Conservation (phyloP, 2,888 invertebrate species). For the Drosophila aldrichi region DNA sequence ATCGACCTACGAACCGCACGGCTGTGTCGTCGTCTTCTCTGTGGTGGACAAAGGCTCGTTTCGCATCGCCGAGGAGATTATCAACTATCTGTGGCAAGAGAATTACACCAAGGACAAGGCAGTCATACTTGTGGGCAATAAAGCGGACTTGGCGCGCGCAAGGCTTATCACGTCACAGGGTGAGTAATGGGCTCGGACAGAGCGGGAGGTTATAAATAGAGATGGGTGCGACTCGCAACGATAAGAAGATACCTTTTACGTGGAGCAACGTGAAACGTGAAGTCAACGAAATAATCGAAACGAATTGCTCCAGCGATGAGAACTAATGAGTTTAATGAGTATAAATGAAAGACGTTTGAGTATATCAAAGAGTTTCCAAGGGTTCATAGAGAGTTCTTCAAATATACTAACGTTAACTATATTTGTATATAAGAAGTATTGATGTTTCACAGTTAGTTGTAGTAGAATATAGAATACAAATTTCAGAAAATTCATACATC, state of each 20-base stretch:
- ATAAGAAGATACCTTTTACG: neutral
- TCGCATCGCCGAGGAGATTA: conserved; percentile 92
- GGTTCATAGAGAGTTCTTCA: too few relatives aligned
- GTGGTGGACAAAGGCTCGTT: conserved; percentile 94
- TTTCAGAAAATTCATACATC: too few relatives aligned
- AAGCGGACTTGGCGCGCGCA: conserved; percentile 95
- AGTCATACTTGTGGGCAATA: conserved; percentile 96
- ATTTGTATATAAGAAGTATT: too few relatives aligned
- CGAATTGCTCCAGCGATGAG: neutral
- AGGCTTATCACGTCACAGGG: conserved; percentile 93
- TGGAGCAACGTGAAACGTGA: neutral
- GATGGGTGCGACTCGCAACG: conserved; percentile 12
- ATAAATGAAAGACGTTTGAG: neutral
- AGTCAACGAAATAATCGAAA: neutral
- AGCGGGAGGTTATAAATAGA: conserved; percentile 4
- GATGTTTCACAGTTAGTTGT: too few relatives aligned
- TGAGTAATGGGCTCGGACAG: conserved; percentile 84
- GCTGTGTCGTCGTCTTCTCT: conserved; percentile 96
- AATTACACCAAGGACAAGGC: conserved; percentile 93
- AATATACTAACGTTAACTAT: too few relatives aligned
- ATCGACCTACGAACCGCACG: conserved; percentile 96
- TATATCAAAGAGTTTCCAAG: too few relatives aligned
- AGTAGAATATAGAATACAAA: too few relatives aligned
- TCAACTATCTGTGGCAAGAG: conserved; percentile 94
- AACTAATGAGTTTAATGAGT: neutral